A percentile compares a stretch with the other conserved stretches of the same genome.
phyloP scores from a whole-genome alignment of 1,140 invertebrate species.

The Neuroterus valhalla region DNA sequence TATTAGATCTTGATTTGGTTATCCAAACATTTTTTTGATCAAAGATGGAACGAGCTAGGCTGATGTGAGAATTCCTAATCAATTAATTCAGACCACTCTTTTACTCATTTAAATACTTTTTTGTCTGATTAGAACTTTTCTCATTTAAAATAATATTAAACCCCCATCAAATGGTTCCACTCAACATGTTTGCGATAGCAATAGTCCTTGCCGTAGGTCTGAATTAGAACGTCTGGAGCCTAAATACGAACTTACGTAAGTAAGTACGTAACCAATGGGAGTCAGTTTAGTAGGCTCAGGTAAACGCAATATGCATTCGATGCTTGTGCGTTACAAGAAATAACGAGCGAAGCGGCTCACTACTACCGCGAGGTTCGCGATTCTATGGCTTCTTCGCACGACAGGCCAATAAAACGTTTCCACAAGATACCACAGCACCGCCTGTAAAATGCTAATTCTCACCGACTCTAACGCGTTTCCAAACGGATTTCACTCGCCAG shows the following conservation, averaged over 20 bases:
- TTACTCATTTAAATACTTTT: too few species aligned
- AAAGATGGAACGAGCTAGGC: too few species aligned
- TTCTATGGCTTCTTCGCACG: slow-evolving; percentile 72
- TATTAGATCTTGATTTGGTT: too few species aligned
- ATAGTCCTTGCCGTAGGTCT: slow-evolving; percentile 38
- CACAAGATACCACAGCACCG: slow-evolving; percentile 52
- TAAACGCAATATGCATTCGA: slow-evolving; percentile 52
- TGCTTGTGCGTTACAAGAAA: slow-evolving; percentile 51
- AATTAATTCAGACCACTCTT: too few species aligned
- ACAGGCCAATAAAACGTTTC: slow-evolving; percentile 72
- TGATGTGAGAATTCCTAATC: too few species aligned
- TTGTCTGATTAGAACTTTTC: too few species aligned
- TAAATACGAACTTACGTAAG: slow-evolving; percentile 58
- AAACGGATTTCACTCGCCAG: slow-evolving; percentile 63
- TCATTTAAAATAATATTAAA: too few species aligned
- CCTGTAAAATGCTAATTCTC: slow-evolving; percentile 71
- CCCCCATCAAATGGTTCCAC: too few species aligned
- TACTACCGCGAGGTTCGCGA: slow-evolving; percentile 47
- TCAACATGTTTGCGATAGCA: too few species aligned
- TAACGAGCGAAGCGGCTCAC: slow-evolving; percentile 57
- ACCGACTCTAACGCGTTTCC: slow-evolving; percentile 61
- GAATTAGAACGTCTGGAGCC: slow-evolving; percentile 62
- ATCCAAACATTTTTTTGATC: too few species aligned
- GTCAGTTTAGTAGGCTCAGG: slow-evolving; percentile 54
- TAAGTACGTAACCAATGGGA: slow-evolving; percentile 57